Percentiles rank a stretch among this genome's conserved stretches.
Conservation (phyloP, 2,113 vertebrate genomes). For the Heteronetta atricapilla region DNA sequence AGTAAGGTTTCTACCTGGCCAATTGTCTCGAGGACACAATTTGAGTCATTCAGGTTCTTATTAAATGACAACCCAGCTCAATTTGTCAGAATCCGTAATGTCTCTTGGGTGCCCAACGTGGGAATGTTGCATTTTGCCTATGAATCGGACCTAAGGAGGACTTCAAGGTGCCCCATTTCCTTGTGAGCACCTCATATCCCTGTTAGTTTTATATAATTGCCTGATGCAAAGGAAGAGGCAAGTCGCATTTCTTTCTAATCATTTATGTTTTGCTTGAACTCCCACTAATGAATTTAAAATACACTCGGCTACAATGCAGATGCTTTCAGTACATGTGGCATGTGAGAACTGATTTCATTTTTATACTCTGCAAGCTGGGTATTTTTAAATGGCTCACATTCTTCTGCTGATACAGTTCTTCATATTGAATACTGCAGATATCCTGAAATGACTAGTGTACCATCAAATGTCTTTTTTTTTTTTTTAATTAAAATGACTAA, state of each 20-base stretch:
- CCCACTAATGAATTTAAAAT: slow-evolving; percentile 55
- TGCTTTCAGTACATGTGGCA: not conserved
- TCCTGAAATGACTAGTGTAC: not conserved
- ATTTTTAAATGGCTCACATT: not conserved
- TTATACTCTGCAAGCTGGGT: not conserved
- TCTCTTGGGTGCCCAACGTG: not conserved
- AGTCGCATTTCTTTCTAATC: slow-evolving; percentile 50
- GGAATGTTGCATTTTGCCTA: not conserved
- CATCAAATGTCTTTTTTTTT: not conserved
- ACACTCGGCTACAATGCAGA: not conserved
- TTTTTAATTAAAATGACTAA: not conserved
- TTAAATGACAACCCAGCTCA: slow-evolving; percentile 3
- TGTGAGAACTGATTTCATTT: not conserved
- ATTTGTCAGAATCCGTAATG: not conserved
- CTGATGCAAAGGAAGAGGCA: slow-evolving; percentile 33
- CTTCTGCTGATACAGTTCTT: not conserved
- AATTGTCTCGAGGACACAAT: not conserved
- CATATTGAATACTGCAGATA: not conserved
- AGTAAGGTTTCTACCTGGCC: not conserved
- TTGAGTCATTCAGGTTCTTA: not conserved
- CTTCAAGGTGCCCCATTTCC: slow-evolving; percentile 13
- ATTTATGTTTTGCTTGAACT: slow-evolving; percentile 47
- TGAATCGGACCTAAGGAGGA: not conserved
- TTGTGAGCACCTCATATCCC: not conserved
- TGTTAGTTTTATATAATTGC: slow-evolving; percentile 1